Conservation (phyloP, 2,113 vertebrate genomes). For the Elachura formosa region DNA sequence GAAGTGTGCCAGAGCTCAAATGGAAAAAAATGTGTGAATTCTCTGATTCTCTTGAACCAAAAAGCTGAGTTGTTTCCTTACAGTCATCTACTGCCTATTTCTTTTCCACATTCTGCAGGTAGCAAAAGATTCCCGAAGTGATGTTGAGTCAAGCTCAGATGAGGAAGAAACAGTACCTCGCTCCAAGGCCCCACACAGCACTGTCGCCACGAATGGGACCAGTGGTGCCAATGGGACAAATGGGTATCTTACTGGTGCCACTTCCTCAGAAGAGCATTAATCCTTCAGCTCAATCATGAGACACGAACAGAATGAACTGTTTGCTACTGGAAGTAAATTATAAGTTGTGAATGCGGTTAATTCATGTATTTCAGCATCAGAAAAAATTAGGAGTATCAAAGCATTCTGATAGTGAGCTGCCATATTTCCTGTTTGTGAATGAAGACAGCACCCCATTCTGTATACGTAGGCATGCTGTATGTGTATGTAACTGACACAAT, state of each 20-base stretch:
- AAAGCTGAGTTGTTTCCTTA: not conserved
- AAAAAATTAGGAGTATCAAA: slow-evolving; percentile 75
- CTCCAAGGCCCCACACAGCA: slow-evolving; percentile 77
- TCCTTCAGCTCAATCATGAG: slow-evolving; percentile 25
- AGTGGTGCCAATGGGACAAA: slow-evolving; percentile 87
- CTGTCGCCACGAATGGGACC: slow-evolving; percentile 83
- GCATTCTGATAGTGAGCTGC: slow-evolving; percentile 78
- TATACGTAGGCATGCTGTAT: slow-evolving; percentile 86
- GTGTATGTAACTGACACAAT: slow-evolving; percentile 78
- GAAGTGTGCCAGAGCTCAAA: not conserved
- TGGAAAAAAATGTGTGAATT: not conserved
- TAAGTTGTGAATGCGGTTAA: slow-evolving; percentile 79
- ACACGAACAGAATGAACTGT: slow-evolving; percentile 78
- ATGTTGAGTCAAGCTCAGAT: slow-evolving; percentile 95
- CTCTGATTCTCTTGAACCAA: not conserved
- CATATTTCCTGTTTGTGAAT: slow-evolving; percentile 78
- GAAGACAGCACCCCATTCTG: slow-evolving; percentile 78
- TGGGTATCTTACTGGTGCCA: slow-evolving; percentile 83
- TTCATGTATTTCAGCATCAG: slow-evolving; percentile 73
- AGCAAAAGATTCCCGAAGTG: slow-evolving; percentile 91
- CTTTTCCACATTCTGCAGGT: slow-evolving; percentile 73
- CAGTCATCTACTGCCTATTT: not conserved
- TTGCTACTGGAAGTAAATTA: slow-evolving; percentile 81
- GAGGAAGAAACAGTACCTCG: slow-evolving; percentile 83
- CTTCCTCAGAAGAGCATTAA: slow-evolving; percentile 88